A percentile compares a stretch with the other conserved stretches of the same genome.
These are phyloP conservation scores for Protosalanx chinensis DNA, from an alignment of 2,797 vertebrate species.

Conservation along the genomic window DNA sequence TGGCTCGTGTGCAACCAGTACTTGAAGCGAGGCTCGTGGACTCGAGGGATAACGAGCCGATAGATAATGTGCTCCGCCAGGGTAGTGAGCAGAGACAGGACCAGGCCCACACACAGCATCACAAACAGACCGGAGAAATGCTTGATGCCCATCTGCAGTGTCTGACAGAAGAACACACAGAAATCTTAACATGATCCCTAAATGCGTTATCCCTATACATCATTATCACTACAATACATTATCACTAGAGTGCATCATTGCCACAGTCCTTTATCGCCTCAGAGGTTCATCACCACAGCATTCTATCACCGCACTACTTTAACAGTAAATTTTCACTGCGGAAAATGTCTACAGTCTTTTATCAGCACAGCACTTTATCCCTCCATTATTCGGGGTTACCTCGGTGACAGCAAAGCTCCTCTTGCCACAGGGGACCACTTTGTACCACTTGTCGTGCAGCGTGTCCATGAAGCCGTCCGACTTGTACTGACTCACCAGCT, in stretches of 20 bases:
- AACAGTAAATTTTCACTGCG: background rate
- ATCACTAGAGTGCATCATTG: background rate
- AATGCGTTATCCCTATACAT: background rate
- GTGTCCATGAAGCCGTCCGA: slow-evolving; percentile 97
- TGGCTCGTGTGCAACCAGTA: slow-evolving; percentile 99
- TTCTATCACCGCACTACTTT: too few species aligned
- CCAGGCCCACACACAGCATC: slow-evolving; percentile 91
- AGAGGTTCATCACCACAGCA: too few species aligned
- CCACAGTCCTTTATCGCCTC: too few species aligned
- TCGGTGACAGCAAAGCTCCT: slow-evolving; percentile 94
- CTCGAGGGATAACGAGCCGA: slow-evolving; percentile 87
- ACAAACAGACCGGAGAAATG: slow-evolving; percentile 98
- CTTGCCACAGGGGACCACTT: slow-evolving; percentile 95
- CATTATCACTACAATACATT: background rate
- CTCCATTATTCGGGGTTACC: slow-evolving; percentile 67
- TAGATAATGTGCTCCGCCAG: slow-evolving; percentile 91
- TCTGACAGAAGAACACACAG: slow-evolving; percentile 66
- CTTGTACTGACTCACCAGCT: slow-evolving; percentile 96
- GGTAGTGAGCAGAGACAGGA: slow-evolving; percentile 90
- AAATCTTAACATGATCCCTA: background rate
- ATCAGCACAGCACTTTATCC: too few species aligned
- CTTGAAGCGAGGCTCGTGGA: slow-evolving; percentile 87
- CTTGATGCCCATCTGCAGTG: slow-evolving; percentile 97
- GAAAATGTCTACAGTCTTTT: background rate
- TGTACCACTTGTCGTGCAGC: slow-evolving; percentile 99